Percentiles rank a stretch among this genome's conserved stretches.
phyloP scores from a whole-genome alignment of 2,888 invertebrate species.

The Xanthia togata region DNA sequence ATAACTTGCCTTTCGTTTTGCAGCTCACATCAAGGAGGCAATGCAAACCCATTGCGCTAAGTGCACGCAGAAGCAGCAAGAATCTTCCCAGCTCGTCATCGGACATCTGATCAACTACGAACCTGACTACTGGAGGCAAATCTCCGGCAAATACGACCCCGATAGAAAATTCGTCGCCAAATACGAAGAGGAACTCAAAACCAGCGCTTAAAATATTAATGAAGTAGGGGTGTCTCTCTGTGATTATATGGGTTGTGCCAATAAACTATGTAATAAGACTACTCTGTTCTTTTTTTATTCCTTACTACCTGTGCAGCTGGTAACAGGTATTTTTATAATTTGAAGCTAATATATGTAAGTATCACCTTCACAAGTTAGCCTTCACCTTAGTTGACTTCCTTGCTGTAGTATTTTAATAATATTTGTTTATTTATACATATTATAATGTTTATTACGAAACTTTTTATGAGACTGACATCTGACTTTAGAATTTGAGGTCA shows the following conservation, averaged over 20 bases:
- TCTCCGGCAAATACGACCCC: constrained; percentile 76
- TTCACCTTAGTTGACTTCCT: constrained; percentile 31
- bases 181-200: constrained; percentile 75
- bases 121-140: constrained; percentile 73
- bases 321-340: constrained; percentile 9
- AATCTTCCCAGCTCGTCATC: constrained; percentile 76
- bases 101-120: constrained; percentile 81
- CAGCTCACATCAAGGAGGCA: constrained; percentile 83
- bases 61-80: constrained; percentile 78
- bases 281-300: constrained; percentile 2
- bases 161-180: constrained; percentile 70
- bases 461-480: not conserved
- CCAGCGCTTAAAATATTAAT: constrained; percentile 44
- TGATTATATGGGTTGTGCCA: constrained; percentile 13
- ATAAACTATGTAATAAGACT: constrained; percentile 32
- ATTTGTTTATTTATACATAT: constrained; percentile 12
- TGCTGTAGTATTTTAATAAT: constrained; percentile 13
- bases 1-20: constrained; percentile 28
- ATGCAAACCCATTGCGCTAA: constrained; percentile 80
- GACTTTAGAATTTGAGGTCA: constrained; percentile 12
- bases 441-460: constrained; percentile 7
- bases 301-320: not conserved
- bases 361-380: constrained; percentile 44
- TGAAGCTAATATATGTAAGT: constrained; percentile 7
- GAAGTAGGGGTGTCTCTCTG: not conserved